Base-by-base conservation (phyloP, 2,888 invertebrate genomes). In the Diogma glabrata region DNA sequence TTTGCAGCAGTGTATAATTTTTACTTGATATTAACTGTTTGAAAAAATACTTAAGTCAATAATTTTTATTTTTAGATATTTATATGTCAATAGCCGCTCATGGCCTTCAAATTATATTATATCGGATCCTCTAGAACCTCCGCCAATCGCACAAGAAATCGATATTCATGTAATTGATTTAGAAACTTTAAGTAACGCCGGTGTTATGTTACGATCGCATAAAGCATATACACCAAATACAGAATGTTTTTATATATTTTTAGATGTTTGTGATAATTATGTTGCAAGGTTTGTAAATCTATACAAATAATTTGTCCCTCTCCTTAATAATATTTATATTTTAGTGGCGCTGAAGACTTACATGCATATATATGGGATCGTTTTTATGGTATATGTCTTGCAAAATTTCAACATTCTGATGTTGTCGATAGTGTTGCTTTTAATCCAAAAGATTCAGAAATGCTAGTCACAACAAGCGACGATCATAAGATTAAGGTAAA, bases 401-500 rank as follows among this genome's bases (percentile, higher is more conserved):
- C 81, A 0, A 83, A 82, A 61, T 82, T 82, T 58, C 84, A 82
- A 3, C 89, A 90, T 64, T 67, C 69, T 1, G 87, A 87, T 66
- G 87, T 88, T 8, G 89, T 89, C 0, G 89, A 88, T 69, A 84
- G 84, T 17, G 88, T 89, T 2, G 88, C 89, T 3, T 88, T 90
- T 63, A 88, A 87, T 70, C 87, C 88, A 1, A 72, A 73, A 54
- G 84, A 89, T 69, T 77, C 84, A 0, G 83, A 87, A 69, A 84
- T 87, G 81, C 70, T 89, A 24, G 81, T 90, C 7, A 86, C 88
- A 6, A 85, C 85, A 9, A 87, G 87, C 51, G 89, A 90, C 64
- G 90, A 90, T 67, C 76, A 77, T 61, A 79, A 79, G 5, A 78
- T 89, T 49, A 88, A 87, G 72, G 69, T 67, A n/a, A n/a, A n/a